Conservation (phyloP, 2,113 vertebrate species). For the Tragelaphus buxtoni region DNA sequence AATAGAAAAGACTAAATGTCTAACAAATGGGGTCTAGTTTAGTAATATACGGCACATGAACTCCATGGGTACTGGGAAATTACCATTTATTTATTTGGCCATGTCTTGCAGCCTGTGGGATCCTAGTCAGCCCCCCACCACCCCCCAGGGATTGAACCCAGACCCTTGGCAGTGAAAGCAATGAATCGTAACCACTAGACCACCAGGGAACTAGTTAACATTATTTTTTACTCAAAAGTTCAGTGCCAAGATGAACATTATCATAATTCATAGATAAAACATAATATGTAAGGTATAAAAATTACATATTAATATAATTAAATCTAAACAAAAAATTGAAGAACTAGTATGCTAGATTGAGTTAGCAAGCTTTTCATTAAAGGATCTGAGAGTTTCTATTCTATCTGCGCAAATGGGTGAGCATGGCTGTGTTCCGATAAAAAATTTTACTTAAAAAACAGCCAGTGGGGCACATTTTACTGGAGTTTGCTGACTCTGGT, state of each 20-base stretch:
- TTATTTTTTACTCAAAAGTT: background rate
- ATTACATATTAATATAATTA: background rate
- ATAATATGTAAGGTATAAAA: background rate
- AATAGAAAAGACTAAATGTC: background rate
- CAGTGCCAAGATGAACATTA: background rate
- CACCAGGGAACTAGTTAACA: background rate
- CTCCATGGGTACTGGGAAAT: background rate
- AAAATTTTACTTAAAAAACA: background rate
- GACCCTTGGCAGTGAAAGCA: background rate
- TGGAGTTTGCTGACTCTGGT: background rate
- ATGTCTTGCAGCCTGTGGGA: background rate
- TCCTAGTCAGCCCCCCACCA: background rate
- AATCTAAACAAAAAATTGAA: background rate
- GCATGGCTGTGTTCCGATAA: background rate
- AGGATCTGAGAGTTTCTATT: background rate
- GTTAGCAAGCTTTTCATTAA: background rate
- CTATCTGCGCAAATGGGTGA: background rate
- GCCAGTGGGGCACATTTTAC: background rate
- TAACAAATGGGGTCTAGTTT: background rate
- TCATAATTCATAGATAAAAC: background rate
- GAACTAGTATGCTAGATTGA: background rate
- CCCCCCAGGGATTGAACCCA: background rate
- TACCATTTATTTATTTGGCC: background rate
- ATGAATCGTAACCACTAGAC: background rate
- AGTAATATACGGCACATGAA: background rate